phyloP scores from a whole-genome alignment of 2,113 vertebrate genomes.

The Propithecus coquereli region DNA sequence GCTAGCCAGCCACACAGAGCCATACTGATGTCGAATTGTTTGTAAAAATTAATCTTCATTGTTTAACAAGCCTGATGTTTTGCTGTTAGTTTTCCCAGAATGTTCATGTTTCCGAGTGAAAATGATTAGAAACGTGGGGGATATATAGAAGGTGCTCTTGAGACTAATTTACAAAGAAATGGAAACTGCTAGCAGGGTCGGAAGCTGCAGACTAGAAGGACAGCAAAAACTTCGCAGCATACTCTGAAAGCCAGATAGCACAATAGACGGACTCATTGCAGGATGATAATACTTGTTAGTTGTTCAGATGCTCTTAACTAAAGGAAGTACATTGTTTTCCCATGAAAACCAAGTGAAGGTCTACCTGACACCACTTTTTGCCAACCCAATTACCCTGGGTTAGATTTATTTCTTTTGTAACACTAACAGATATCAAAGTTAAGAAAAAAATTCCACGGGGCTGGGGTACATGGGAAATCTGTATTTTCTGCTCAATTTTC shows the following conservation, averaged over 20 bases:
- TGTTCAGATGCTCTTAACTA: neutral
- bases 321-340: neutral
- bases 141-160: rapidly evolving
- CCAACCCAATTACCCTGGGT: neutral
- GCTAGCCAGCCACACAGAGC: neutral
- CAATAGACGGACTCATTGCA: neutral
- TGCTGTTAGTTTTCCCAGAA: neutral
- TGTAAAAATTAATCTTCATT: neutral
- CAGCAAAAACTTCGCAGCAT: neutral
- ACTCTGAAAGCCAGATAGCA: neutral
- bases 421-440: neutral
- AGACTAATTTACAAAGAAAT: neutral
- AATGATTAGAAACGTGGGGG: neutral
- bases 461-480: neutral
- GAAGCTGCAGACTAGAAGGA: neutral
- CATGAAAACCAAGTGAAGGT: neutral
- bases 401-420: neutral
- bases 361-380: neutral
- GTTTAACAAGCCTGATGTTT: neutral
- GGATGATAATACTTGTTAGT: neutral
- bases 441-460: neutral
- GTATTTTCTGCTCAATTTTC: neutral
- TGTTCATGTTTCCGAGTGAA: neutral
- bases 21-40: neutral
- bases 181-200: neutral